Base-by-base conservation (phyloP, 2,113 vertebrate species). In the Lethenteron reissneri region DNA sequence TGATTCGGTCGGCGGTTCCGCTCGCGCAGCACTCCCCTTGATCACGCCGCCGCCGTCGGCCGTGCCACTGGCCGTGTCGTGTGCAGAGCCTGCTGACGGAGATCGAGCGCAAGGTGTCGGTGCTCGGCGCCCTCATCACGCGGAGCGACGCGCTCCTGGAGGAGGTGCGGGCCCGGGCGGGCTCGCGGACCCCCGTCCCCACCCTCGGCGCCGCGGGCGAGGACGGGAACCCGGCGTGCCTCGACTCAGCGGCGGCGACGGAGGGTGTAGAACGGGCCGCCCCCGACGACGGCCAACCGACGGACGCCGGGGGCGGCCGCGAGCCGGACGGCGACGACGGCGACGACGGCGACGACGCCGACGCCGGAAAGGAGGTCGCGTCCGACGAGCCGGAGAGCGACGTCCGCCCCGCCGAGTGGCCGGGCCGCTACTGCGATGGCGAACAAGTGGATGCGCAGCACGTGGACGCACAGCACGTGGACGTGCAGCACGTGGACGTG, bases 81-180 rank as follows among this genome's bases (percentile, higher is more conserved):
- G 41, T 6, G 8, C 81, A 99, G 94, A 91, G 95, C 77, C 96
- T 97, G 90, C 81, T 99, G 76, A 80, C 86, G 81, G 91, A 97
- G 79, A 99, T 99, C 56, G 94, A 99, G 73, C 88, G 88, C 83
- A 99, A 97, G 76, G 91, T 99, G 75, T 83, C 83, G 70, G 85
- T 84, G 76, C 78, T 99, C 71, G 25, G 64, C 64, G n/a, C n/a
- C n/a, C 64, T 68, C 64, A n/a, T 68, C 64, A 10, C 25, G 10
- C 64, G 25, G 64, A 68, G 64, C n/a, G 64, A 68, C 64, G n/a
- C n/a, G 9, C 64, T 68, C 9, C 64, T n/a, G n/a, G 64, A n/a
- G 25, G 92, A 95, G 79, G 91, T 91, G 57, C 88, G 89, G 60
- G 84, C 85, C 1, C 87, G 87, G 71, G 94, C 87, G 6, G n/a